Percentiles rank a stretch among this genome's conserved stretches.
Evolutionary conservation across 2,888 invertebrate species (phyloP).

Genomic region (Bhutanitis thaidina): DNA sequence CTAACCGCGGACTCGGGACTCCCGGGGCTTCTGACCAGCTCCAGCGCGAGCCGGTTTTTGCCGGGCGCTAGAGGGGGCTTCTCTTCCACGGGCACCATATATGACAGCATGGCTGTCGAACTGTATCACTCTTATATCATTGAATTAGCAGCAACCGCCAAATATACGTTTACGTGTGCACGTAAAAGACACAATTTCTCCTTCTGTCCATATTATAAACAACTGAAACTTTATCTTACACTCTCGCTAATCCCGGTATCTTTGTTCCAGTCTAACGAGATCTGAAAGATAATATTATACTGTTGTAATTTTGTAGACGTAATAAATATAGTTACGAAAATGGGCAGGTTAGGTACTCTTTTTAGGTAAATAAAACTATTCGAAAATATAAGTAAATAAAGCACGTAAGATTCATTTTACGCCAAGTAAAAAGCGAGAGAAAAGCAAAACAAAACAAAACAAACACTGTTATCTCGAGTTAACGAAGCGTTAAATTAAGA

Average conservation of each 20-base stretch:
- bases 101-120: slow-evolving; percentile 83
- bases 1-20: slow-evolving; percentile 58
- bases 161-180: slow-evolving; percentile 26
- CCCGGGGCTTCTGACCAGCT: slow-evolving; percentile 50
- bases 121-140: slow-evolving; percentile 25
- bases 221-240: slow-evolving; percentile 19
- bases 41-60: slow-evolving; percentile 73
- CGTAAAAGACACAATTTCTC: slow-evolving; percentile 13
- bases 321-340: background rate
- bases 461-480: background rate
- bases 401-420: background rate
- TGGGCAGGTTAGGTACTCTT: background rate
- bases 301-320: slow-evolving; percentile 10
- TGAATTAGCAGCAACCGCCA: slow-evolving; percentile 21
- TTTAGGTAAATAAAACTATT: background rate
- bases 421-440: background rate
- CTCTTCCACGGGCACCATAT: slow-evolving; percentile 89
- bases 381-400: background rate
- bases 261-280: slow-evolving; percentile 37
- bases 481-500: slow-evolving; percentile 16
- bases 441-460: slow-evolving; percentile 4
- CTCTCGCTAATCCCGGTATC: slow-evolving; percentile 24
- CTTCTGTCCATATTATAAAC: slow-evolving; percentile 21
- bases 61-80: slow-evolving; percentile 83
- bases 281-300: slow-evolving; percentile 43